Evolutionary conservation across 2,888 invertebrate species (phyloP).

Genomic region (Lasioglossum figueresi): DNA sequence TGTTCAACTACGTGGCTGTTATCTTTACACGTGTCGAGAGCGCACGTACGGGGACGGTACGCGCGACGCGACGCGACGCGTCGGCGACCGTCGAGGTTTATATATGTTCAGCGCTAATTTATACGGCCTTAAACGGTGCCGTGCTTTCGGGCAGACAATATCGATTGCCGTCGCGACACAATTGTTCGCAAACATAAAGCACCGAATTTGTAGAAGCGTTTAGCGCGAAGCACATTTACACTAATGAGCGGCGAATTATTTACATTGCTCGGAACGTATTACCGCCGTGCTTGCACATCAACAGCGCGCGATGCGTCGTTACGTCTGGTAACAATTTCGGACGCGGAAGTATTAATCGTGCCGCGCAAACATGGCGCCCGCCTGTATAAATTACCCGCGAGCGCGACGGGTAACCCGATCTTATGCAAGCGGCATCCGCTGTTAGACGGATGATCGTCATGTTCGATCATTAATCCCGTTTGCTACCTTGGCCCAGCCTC

Average conservation of each 20-base stretch:
- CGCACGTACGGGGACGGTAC: background rate
- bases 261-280: slow-evolving; percentile 68
- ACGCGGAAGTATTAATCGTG: slow-evolving; percentile 69
- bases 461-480: slow-evolving; percentile 43
- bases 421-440: slow-evolving; percentile 44
- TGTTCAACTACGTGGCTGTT: slow-evolving; percentile 24
- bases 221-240: slow-evolving; percentile 68
- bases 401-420: slow-evolving; percentile 42
- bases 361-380: slow-evolving; percentile 50
- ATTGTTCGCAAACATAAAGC: slow-evolving; percentile 69
- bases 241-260: slow-evolving; percentile 73
- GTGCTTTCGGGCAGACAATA: slow-evolving; percentile 58
- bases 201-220: slow-evolving; percentile 70
- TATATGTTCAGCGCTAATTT: slow-evolving; percentile 51
- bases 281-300: slow-evolving; percentile 53
- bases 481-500: background rate
- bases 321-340: slow-evolving; percentile 68
- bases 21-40: slow-evolving; percentile 34
- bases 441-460: slow-evolving; percentile 32
- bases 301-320: slow-evolving; percentile 53
- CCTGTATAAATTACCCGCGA: slow-evolving; percentile 58
- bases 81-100: slow-evolving; percentile 15
- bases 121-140: slow-evolving; percentile 54
- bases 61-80: background rate
- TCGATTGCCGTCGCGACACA: slow-evolving; percentile 65